Percentiles rank a stretch among this genome's conserved stretches.
Evolutionary conservation across 2,888 invertebrate genomes (phyloP).

Genomic region (Meteorus colon): DNA sequence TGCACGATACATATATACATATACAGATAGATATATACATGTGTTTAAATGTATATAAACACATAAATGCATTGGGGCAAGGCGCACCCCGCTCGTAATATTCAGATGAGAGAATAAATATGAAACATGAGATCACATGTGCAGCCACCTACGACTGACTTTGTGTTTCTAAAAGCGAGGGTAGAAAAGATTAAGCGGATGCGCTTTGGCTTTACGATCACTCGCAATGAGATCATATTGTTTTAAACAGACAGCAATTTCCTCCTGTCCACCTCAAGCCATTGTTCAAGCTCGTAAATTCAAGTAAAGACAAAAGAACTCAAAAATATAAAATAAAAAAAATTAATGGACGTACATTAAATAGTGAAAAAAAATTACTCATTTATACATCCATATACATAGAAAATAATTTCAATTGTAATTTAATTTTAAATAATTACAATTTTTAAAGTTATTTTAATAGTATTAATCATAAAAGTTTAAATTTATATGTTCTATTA

Average conservation of each 20-base stretch:
- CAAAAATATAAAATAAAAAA: neutral
- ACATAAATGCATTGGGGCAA: slow-evolving; percentile 49
- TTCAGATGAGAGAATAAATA: slow-evolving; percentile 68
- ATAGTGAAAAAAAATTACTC: neutral
- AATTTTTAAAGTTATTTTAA: no score
- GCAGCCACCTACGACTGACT: slow-evolving; percentile 60
- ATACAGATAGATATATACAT: neutral
- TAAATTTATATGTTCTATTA: neutral
- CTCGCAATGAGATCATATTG: slow-evolving; percentile 25
- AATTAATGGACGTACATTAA: neutral
- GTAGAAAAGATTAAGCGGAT: slow-evolving; percentile 29
- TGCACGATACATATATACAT: neutral
- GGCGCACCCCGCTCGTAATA: slow-evolving; percentile 65
- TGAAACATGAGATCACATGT: slow-evolving; percentile 63
- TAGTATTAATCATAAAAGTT: no score
- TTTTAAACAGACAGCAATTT: slow-evolving; percentile 27
- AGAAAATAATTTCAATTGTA: no score
- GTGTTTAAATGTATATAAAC: slow-evolving; percentile 7
- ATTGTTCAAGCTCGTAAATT: neutral
- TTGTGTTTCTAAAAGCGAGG: slow-evolving; percentile 25
- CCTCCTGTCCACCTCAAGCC: neutral
- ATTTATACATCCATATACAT: slow-evolving; percentile 3
- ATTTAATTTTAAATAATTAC: no score
- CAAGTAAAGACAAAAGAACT: no score
- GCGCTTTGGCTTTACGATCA: slow-evolving; percentile 29